These are phyloP conservation scores for Drosophila dives DNA, from an alignment of 2,888 invertebrate species.

Conservation along the genomic window DNA sequence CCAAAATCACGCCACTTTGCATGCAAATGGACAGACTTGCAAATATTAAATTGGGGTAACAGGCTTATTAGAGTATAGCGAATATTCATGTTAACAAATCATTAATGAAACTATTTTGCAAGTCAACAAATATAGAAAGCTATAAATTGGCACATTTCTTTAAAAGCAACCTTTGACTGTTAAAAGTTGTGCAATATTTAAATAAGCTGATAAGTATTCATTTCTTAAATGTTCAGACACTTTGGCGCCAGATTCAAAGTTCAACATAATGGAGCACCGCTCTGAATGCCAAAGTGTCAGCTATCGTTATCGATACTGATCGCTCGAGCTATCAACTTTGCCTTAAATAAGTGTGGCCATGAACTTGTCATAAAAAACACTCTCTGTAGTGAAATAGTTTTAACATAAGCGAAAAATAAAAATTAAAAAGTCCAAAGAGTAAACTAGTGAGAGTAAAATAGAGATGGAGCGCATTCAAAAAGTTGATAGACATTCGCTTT, in stretches of 20 bases:
- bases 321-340: conserved; percentile 14
- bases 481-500: conserved; percentile 35
- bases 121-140: conserved; percentile 1
- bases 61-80: conserved; percentile 40
- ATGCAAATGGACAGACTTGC: conserved; percentile 21
- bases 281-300: conserved; percentile 20
- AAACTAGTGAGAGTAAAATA: conserved; percentile 20
- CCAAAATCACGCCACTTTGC: conserved; percentile 42
- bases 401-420: conserved; percentile 16
- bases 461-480: conserved; percentile 19
- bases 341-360: conserved; percentile 48
- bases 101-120: not conserved
- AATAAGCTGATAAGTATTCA: conserved; percentile 23
- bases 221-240: not conserved
- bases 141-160: not conserved
- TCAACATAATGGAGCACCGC: conserved; percentile 36
- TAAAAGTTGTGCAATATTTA: conserved; percentile 8
- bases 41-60: conserved; percentile 21
- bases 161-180: conserved; percentile 20
- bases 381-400: conserved; percentile 49
- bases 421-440: conserved; percentile 12
- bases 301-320: conserved; percentile 64
- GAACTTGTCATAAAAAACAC: conserved; percentile 51
- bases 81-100: conserved; percentile 16
- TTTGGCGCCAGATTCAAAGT: conserved; percentile 51